Evolutionary conservation across 2,797 vertebrate species (phyloP).

Genomic region (Poliocrania exsul): DNA sequence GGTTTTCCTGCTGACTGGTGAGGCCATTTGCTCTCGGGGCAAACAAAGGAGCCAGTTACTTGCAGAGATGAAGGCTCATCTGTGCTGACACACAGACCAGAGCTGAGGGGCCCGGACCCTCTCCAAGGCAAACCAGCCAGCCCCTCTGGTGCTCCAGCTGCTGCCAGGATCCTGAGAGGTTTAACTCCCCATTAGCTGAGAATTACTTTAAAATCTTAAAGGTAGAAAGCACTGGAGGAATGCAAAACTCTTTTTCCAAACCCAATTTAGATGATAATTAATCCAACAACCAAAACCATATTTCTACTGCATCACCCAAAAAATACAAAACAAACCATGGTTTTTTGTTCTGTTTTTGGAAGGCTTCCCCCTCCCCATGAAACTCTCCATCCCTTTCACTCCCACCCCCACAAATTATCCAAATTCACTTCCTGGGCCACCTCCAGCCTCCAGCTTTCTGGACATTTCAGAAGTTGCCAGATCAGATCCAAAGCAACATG

Average conservation of each 20-base stretch:
- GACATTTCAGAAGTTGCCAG: neutral
- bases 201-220: neutral
- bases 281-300: neutral
- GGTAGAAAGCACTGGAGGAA: neutral
- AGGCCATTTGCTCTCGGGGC: neutral
- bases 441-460: conserved; percentile 23
- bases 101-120: neutral
- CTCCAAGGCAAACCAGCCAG: conserved; percentile 3
- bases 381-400: neutral
- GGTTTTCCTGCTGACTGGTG: conserved; percentile 39
- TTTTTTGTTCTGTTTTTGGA: neutral
- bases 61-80: conserved; percentile 47
- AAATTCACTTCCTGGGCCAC: neutral
- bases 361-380: neutral
- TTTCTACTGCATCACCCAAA: neutral
- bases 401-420: neutral
- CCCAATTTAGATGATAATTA: neutral
- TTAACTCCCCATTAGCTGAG: neutral
- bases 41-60: conserved; percentile 54
- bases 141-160: conserved; percentile 1
- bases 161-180: neutral
- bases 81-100: neutral
- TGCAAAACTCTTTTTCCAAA: neutral
- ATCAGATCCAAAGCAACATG: neutral
- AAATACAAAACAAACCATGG: neutral